Evolutionary conservation across 2,113 vertebrate genomes (phyloP).

Genomic region (Sapayoa aenigma): DNA sequence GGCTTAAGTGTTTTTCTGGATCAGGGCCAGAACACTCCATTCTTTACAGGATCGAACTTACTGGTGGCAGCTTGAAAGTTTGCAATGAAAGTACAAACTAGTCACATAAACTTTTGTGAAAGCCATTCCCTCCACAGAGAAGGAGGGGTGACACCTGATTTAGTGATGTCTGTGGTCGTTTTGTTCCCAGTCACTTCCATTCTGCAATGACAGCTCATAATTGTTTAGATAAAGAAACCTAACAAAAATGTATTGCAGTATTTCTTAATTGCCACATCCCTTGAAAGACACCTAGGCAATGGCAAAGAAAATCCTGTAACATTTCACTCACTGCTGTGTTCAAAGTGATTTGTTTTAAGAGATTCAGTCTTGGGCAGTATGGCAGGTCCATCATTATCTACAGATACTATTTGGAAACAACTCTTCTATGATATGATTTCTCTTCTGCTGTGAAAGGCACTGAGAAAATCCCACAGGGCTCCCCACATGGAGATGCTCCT

Average conservation of each 20-base stretch:
- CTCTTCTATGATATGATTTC: not conserved
- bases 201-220: not conserved
- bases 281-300: not conserved
- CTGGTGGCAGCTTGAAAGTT: slow-evolving; percentile 35
- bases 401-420: not conserved
- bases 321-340: not conserved
- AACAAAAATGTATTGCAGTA: not conserved
- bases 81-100: slow-evolving; percentile 23
- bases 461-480: not conserved
- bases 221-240: not conserved
- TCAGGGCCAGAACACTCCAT: slow-evolving; percentile 37
- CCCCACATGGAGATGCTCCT: not conserved
- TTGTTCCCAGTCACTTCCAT: not conserved
- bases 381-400: not conserved
- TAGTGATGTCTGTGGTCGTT: not conserved
- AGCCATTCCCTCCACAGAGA: not conserved
- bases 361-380: not conserved
- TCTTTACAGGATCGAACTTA: slow-evolving; percentile 41
- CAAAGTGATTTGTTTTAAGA: not conserved
- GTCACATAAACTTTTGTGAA: slow-evolving; percentile 18
- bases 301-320: not conserved
- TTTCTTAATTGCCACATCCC: not conserved
- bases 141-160: slow-evolving; percentile 9
- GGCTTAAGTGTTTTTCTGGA: slow-evolving; percentile 58
- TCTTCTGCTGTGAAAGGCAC: not conserved